Evolutionary conservation across 2,888 invertebrate genomes (phyloP), one percentile per base, ranked within the genome.

Genomic region (Cotesia congregata): DNA sequence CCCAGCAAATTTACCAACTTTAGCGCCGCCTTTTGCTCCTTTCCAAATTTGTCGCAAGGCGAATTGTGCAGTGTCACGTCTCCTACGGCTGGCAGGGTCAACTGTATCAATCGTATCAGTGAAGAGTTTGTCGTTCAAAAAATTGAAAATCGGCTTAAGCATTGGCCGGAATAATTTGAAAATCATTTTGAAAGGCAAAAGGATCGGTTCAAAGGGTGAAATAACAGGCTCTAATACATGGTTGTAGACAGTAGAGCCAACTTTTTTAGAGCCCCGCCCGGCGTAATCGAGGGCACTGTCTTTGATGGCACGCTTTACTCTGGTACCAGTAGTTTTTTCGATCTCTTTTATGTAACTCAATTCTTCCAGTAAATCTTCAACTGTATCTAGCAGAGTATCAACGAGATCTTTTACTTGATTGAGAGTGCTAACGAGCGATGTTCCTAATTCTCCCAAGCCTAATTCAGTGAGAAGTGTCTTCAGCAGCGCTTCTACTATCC

Each of bases 401-500:
- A 62, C 62, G 6, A 20, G 7, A 62, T 15, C 20, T 62, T 62
- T 20, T 7, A 69, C 50, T 6, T 20, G 1, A 9, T 5, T 50
- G 6, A 69, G 50, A 20, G 9, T 6, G 0, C 17, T 5, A 4
- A 9, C 1, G 6, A 69, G 20, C 6, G 41, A 6, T 12, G 59
- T 40, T 41, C 20, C n/a, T 9, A 20, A 20, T 12, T 6, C 59
- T 1, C 9, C 61, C 6, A 61, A 7, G 20, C 67, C 67, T n/a
- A 75, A 41, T 9, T 1, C 39, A 1, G n/a, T 5, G 4, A 75
- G 30, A 20, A 67, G 7, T 9, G 40, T 67, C 7, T 30, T 39
- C 9, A 75, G 40, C 4, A 75, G 17, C 5, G 20, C 71, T 67
- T 0, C 40, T 12, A 71, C 20, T 40, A 75, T 6, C 50, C 70